phyloP scores from a whole-genome alignment of 2,888 invertebrate species.

The Neria commutata region DNA sequence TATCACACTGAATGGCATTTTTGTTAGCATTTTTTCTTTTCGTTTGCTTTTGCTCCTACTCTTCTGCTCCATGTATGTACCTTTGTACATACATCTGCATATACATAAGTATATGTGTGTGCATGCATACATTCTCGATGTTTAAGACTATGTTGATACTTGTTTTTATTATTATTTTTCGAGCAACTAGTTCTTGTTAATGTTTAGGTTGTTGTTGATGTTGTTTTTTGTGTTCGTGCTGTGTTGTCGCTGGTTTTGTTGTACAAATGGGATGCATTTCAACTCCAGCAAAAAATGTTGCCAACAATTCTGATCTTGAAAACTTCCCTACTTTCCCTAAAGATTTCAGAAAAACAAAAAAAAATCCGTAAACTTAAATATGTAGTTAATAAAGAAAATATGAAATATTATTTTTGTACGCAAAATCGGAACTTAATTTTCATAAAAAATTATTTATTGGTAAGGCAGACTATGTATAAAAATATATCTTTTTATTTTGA shows the following conservation, averaged over 20 bases:
- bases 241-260: conserved; percentile 16
- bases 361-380: no score
- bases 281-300: no score
- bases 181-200: conserved; percentile 35
- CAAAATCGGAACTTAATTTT: no score
- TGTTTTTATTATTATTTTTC: conserved; percentile 37
- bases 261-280: conserved; percentile 35
- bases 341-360: no score
- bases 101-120: neutral
- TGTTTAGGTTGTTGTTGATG: conserved; percentile 16
- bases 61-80: conserved; percentile 26
- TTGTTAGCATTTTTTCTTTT: conserved; percentile 8
- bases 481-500: no score
- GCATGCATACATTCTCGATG: neutral
- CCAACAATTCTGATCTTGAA: no score
- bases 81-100: conserved; percentile 16
- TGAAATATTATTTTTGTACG: no score
- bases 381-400: no score
- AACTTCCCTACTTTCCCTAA: no score
- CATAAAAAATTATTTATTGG: no score
- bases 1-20: conserved; percentile 34
- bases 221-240: conserved; percentile 28
- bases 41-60: neutral
- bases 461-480: no score
- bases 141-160: conserved; percentile 2